Evolutionary conservation across 2,888 invertebrate genomes (phyloP).

Genomic region (Argyresthia albistria): DNA sequence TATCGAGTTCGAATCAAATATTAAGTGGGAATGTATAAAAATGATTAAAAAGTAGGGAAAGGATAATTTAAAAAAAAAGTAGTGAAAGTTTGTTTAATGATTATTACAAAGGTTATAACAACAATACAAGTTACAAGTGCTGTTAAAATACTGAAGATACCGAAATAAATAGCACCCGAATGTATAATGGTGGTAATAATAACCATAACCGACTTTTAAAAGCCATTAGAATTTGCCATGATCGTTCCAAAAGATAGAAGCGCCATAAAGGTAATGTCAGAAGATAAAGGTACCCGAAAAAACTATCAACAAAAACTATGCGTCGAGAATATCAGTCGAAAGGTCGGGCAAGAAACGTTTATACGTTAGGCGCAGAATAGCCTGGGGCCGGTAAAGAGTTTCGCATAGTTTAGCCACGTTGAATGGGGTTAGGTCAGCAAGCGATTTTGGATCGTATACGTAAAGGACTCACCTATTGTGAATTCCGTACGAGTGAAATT

Average conservation of each 20-base stretch:
- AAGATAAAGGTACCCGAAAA: slow-evolving; percentile 57
- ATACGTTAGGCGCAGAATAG: slow-evolving; percentile 40
- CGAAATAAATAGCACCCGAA: slow-evolving; percentile 15
- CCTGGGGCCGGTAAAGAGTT: slow-evolving; percentile 23
- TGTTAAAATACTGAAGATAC: not conserved
- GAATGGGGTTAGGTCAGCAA: slow-evolving; percentile 29
- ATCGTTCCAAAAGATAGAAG: slow-evolving; percentile 47
- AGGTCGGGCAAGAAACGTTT: slow-evolving; percentile 51
- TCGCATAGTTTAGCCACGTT: slow-evolving; percentile 33
- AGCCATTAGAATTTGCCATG: slow-evolving; percentile 60
- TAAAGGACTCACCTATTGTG: slow-evolving; percentile 62
- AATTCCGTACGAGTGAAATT: slow-evolving; percentile 66
- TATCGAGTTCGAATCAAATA: too few species aligned
- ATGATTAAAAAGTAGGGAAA: too few species aligned
- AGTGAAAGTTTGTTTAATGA: not conserved
- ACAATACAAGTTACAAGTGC: too few species aligned
- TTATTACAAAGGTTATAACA: not conserved
- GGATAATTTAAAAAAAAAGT: too few species aligned
- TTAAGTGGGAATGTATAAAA: too few species aligned
- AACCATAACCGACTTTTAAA: slow-evolving; percentile 42
- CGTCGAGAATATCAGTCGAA: slow-evolving; percentile 48
- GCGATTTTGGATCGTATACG: slow-evolving; percentile 48
- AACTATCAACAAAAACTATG: slow-evolving; percentile 63
- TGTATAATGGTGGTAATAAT: slow-evolving; percentile 50
- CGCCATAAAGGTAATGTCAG: slow-evolving; percentile 61